phyloP scores from a whole-genome alignment of 2,797 vertebrate genomes.

The Periophthalmus magnuspinnatus region DNA sequence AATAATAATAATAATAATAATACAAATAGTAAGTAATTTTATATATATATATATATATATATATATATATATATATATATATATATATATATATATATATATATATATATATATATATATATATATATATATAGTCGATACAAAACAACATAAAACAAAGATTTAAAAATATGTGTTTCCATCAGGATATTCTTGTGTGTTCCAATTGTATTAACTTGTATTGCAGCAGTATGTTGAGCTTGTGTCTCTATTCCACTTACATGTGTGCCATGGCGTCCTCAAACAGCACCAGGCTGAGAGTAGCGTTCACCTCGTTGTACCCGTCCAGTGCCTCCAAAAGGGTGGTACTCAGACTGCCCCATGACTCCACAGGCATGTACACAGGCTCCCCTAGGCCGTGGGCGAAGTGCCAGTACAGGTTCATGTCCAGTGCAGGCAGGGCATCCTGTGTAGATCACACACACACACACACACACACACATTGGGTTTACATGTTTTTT shows the following conservation, averaged over 20 bases:
- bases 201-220: too few species aligned
- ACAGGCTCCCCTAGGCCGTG: conserved; percentile 82
- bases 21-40: too few species aligned
- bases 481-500: not conserved
- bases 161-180: too few species aligned
- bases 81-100: too few species aligned
- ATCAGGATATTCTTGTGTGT: too few species aligned
- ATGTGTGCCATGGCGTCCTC: conserved; percentile 93
- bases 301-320: conserved; percentile 90
- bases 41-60: too few species aligned
- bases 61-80: too few species aligned
- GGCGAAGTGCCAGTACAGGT: conserved; percentile 92
- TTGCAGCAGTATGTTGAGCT: too few species aligned
- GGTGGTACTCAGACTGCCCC: conserved; percentile 83
- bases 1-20: too few species aligned
- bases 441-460: conserved; percentile 74
- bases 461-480: conserved; percentile 40
- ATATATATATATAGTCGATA: too few species aligned
- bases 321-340: conserved; percentile 85
- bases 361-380: conserved; percentile 85
- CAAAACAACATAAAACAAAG: too few species aligned
- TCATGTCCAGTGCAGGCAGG: conserved; percentile 77
- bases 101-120: too few species aligned
- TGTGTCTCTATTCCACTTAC: conserved; percentile 75
- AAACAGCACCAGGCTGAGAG: conserved; percentile 90